Evolutionary conservation across 37 sponge, comb jelly and placozoan genomes (phyloP).

Genomic region (Agelas oroides): DNA sequence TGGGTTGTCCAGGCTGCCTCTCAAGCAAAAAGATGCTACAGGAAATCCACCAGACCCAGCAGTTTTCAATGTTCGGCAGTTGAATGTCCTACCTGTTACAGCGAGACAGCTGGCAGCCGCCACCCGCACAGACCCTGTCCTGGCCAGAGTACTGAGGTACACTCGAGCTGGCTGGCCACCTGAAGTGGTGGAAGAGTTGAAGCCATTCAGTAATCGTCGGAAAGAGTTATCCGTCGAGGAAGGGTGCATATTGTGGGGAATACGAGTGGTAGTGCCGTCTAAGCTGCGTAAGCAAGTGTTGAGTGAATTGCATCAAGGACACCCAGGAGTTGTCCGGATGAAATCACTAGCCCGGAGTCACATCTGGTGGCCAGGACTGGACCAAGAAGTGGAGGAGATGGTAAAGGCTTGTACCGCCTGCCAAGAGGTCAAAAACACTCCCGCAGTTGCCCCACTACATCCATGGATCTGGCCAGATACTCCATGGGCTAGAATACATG

Average conservation of each 20-base stretch:
- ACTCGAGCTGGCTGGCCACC: conserved; percentile 48
- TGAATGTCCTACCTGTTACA: conserved; percentile 16
- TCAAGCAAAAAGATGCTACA: neutral
- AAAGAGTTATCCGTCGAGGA: conserved; percentile 43
- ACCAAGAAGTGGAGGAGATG: conserved; percentile 23
- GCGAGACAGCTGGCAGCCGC: neutral
- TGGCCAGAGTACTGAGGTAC: conserved; percentile 50
- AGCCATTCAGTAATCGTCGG: neutral
- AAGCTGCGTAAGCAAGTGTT: neutral
- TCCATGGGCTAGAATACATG: conserved; percentile 36
- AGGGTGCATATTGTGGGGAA: conserved; percentile 57
- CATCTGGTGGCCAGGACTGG: conserved; percentile 59
- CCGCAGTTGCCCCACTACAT: conserved; percentile 18
- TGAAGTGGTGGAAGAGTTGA: neutral
- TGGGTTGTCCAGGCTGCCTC: conserved; percentile 45
- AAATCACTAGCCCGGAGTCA: conserved; percentile 43
- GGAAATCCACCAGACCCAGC: neutral
- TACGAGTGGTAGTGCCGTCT: conserved; percentile 44
- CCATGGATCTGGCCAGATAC: conserved; percentile 23
- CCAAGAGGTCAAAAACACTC: conserved; percentile 5
- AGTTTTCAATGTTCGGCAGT: conserved; percentile 1
- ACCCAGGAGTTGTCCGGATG: conserved; percentile 44
- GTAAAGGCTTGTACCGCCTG: conserved; percentile 27
- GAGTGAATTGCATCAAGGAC: conserved; percentile 45
- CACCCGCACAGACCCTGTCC: conserved; percentile 31